Evolutionary conservation across 1,140 invertebrate species (phyloP).

Genomic region (Polypedilum vanderplanki): DNA sequence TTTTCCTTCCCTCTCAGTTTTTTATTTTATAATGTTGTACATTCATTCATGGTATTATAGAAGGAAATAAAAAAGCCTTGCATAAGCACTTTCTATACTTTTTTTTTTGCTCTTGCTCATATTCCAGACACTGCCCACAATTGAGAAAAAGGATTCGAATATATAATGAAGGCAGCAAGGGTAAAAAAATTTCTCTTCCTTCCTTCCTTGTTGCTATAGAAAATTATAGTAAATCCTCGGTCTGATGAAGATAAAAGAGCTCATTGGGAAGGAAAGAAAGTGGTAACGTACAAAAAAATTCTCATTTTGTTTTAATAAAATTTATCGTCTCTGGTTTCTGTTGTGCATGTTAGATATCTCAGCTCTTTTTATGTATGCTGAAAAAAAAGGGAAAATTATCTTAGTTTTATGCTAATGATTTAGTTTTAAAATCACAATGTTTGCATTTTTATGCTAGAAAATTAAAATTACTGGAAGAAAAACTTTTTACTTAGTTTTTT

Average conservation of each 20-base stretch:
- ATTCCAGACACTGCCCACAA: background rate
- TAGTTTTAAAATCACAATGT: slow-evolving; percentile 15
- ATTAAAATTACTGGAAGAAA: too few relatives aligned
- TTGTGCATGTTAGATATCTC: background rate
- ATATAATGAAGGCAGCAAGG: slow-evolving; percentile 16
- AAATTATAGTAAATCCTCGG: slow-evolving; percentile 27
- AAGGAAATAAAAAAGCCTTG: slow-evolving; percentile 6
- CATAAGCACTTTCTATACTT: background rate
- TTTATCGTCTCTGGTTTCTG: background rate
- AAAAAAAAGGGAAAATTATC: background rate
- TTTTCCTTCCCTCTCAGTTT: background rate
- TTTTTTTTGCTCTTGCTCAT: background rate
- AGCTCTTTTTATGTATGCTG: too few relatives aligned
- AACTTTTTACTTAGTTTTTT: too few relatives aligned
- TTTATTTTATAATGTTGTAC: background rate
- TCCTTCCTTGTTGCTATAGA: background rate
- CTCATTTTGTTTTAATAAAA: background rate
- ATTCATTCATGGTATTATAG: background rate
- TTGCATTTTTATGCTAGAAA: background rate
- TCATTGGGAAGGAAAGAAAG: background rate
- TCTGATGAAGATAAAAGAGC: slow-evolving; percentile 17
- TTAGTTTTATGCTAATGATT: slow-evolving; percentile 29
- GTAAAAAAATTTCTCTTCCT: background rate
- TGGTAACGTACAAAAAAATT: background rate
- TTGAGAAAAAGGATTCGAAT: slow-evolving; percentile 22